Evolutionary conservation across 2,113 vertebrate genomes (phyloP).

Genomic region (Silurus asotus): DNA sequence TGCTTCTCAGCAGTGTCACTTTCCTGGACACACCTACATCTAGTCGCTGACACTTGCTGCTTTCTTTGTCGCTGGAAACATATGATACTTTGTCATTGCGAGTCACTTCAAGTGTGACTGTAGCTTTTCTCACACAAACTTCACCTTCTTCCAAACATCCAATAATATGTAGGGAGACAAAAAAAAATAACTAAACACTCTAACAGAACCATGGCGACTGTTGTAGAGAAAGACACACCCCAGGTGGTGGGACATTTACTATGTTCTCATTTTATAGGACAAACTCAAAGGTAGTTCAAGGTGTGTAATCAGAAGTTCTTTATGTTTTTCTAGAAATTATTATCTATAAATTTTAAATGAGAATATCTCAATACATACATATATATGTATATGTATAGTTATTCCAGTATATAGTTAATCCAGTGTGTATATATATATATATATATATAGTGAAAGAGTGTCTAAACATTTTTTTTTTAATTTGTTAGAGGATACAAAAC

Average conservation of each 20-base stretch:
- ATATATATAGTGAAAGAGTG: no score
- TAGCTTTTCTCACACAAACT: neutral
- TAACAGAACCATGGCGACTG: neutral
- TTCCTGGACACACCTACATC: no score
- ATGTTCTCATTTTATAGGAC: neutral
- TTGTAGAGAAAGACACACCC: neutral
- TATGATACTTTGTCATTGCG: no score
- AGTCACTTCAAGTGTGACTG: no score
- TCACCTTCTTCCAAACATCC: neutral
- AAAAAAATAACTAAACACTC: neutral
- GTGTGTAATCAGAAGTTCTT: neutral
- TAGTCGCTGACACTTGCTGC: no score
- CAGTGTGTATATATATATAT: no score
- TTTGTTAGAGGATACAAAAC: neutral
- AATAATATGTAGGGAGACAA: neutral
- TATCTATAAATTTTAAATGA: neutral
- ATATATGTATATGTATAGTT: neutral
- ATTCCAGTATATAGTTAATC: no score
- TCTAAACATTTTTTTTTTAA: neutral
- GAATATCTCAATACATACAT: neutral
- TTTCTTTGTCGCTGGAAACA: no score
- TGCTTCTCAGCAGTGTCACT: no score
- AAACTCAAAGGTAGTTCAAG: neutral
- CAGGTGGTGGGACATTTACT: neutral
- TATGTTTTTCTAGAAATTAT: neutral